Conservation (phyloP, 2,113 vertebrate genomes). For the Notothenia coriiceps region DNA sequence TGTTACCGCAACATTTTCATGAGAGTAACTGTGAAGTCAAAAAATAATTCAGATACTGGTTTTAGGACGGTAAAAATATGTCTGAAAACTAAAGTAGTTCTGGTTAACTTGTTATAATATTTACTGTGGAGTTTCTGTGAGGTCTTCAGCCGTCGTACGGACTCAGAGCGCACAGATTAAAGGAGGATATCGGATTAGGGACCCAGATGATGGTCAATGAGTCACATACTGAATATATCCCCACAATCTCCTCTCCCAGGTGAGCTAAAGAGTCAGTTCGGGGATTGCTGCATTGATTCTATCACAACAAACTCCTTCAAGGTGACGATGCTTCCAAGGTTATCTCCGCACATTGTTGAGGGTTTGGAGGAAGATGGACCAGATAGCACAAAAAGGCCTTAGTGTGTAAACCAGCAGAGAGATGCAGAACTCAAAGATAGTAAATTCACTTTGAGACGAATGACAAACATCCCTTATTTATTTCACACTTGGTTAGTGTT, state of each 20-base stretch:
- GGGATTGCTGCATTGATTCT: slow-evolving; percentile 41
- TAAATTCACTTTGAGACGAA: background rate
- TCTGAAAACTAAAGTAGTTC: background rate
- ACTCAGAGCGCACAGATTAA: slow-evolving; percentile 14
- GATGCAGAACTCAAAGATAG: background rate
- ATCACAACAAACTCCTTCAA: slow-evolving; percentile 19
- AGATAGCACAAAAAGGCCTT: background rate
- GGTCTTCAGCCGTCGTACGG: background rate
- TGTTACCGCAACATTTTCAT: background rate
- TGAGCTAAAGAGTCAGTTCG: slow-evolving; percentile 28
- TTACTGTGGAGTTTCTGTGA: background rate
- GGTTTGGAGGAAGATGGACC: slow-evolving; percentile 12
- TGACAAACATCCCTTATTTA: no score
- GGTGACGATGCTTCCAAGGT: slow-evolving; percentile 36
- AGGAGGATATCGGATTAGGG: slow-evolving; percentile 28
- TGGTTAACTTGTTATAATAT: background rate
- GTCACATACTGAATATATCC: slow-evolving; percentile 36
- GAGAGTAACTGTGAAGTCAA: background rate
- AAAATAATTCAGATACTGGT: background rate
- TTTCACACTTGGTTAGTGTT: no score
- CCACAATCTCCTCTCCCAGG: slow-evolving; percentile 30
- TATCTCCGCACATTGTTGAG: slow-evolving; percentile 31
- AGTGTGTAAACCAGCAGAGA: background rate
- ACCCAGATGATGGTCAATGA: slow-evolving; percentile 34
- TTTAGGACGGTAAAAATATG: background rate